These are phyloP conservation scores for Pelosia muscerda DNA, from an alignment of 2,888 invertebrate species.

Conservation along the genomic window DNA sequence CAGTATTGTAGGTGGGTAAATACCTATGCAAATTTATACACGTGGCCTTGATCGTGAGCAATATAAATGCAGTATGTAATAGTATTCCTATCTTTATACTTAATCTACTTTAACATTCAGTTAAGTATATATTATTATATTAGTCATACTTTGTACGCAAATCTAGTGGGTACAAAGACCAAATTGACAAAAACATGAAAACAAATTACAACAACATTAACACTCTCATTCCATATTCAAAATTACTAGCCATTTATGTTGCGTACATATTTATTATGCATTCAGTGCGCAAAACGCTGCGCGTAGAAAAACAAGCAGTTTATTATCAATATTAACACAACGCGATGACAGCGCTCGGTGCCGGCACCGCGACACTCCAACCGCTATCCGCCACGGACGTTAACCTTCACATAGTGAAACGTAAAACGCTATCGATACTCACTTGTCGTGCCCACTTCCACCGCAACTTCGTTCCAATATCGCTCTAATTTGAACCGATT, in stretches of 20 bases:
- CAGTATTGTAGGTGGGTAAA: not conserved
- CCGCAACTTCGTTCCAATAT: conserved; percentile 83
- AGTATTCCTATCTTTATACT: not conserved
- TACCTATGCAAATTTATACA: too few relatives aligned
- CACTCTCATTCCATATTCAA: conserved; percentile 9
- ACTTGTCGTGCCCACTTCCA: conserved; percentile 82
- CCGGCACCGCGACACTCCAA: conserved; percentile 13
- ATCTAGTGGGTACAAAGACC: too few relatives aligned
- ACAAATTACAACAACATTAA: conserved; percentile 16
- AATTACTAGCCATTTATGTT: conserved; percentile 10
- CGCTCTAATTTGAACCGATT: conserved; percentile 82
- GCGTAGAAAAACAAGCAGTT: conserved; percentile 45
- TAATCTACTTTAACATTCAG: not conserved
- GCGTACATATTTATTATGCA: conserved; percentile 4
- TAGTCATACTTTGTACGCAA: not conserved
- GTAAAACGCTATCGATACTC: conserved; percentile 76
- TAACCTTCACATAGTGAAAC: conserved; percentile 58
- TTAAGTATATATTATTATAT: not conserved
- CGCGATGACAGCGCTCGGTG: not conserved
- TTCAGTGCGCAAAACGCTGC: conserved; percentile 18
- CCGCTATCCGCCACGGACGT: conserved; percentile 52
- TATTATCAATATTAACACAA: conserved; percentile 14
- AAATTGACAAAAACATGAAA: not conserved
- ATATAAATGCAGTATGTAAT: not conserved
- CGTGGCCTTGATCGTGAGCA: not conserved